These are phyloP conservation scores for Silurus glanis DNA, from an alignment of 2,113 vertebrate genomes.

Conservation along the genomic window DNA sequence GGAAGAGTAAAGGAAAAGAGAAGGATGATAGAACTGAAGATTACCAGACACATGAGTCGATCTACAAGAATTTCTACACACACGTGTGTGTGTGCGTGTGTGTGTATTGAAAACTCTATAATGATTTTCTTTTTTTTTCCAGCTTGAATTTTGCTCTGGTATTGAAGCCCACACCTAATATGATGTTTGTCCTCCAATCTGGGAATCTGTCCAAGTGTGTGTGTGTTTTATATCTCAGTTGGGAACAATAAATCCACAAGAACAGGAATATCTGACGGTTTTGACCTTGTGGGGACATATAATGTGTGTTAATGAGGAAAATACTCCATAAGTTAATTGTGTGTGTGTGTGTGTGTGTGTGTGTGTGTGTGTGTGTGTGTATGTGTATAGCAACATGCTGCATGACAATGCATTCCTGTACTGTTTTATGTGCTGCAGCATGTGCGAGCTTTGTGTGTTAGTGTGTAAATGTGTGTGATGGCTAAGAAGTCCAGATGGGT, in stretches of 20 bases:
- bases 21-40: background rate
- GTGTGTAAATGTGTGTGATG: constrained; percentile 4
- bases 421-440: background rate
- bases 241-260: no score
- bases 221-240: background rate
- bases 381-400: background rate
- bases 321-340: no score
- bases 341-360: background rate
- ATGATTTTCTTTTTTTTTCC: no score
- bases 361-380: background rate
- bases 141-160: background rate
- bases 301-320: no score
- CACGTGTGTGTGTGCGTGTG: background rate
- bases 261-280: no score
- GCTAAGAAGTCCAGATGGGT: constrained; percentile 40
- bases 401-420: constrained; percentile 8
- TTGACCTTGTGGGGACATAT: background rate
- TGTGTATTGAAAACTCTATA: no score
- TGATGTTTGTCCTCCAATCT: constrained; percentile 18
- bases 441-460: background rate
- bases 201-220: background rate
- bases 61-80: background rate
- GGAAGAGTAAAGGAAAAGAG: background rate
- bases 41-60: background rate
- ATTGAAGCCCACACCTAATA: background rate